phyloP scores from a whole-genome alignment of 2,797 vertebrate species.

The Phaenicophaeus curvirostris region DNA sequence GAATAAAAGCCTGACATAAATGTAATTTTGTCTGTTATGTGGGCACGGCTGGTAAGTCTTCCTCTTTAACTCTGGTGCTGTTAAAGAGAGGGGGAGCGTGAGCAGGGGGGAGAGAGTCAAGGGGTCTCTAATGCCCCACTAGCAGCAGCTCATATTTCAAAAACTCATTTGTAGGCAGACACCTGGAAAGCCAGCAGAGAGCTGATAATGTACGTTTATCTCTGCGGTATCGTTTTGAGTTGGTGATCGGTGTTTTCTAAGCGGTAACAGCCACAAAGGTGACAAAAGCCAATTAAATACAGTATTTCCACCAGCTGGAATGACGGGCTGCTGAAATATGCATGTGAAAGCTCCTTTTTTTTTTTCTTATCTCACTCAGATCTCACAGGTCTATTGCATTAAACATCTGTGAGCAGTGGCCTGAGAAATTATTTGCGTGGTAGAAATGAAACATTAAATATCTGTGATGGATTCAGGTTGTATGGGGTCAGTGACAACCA shows the following conservation, averaged over 20 bases:
- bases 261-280: not conserved
- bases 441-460: not conserved
- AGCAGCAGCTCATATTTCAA: slow-evolving; percentile 7
- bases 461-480: not conserved
- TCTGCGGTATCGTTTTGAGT: not conserved
- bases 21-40: not conserved
- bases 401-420: not conserved
- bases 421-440: not conserved
- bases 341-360: not conserved
- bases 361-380: not conserved
- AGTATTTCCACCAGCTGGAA: not conserved
- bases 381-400: not conserved
- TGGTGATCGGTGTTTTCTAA: not conserved
- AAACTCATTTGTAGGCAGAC: not conserved
- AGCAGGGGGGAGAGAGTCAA: not conserved
- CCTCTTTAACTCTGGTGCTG: not conserved
- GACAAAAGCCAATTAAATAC: slow-evolving; percentile 19
- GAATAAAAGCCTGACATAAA: not conserved
- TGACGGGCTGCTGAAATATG: not conserved
- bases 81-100: not conserved
- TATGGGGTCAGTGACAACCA: not conserved
- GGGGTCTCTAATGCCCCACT: not conserved
- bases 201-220: not conserved
- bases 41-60: not conserved
- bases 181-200: not conserved